Evolutionary conservation across 2,113 vertebrate species (phyloP), one percentile per base, ranked within the genome.

Genomic region (Mastomys coucha): DNA sequence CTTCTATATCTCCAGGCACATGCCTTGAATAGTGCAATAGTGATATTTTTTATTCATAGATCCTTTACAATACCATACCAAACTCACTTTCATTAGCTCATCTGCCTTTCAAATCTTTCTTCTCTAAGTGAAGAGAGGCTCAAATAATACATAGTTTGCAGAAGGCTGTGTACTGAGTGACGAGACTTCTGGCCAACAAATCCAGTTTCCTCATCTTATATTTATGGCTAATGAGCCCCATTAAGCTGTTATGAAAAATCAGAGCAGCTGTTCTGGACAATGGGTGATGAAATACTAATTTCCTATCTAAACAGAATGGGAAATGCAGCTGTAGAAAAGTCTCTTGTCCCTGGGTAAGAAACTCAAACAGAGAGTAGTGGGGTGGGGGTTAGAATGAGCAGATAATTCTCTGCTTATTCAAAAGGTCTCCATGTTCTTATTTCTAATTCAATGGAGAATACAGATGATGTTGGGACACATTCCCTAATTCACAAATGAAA

Each of bases 31-130:
- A 28, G 16, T 36, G 84, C n/a, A 56, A 39, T 7, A 92, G n/a
- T 5, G 85, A 72, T 2, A 56, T 1, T 20, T 87, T 88, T 88
- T 58, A 24, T 73, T 10, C 63, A 70, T 85, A 60, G 26, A 28
- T 60, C 24, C 17, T 69, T 77, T 92, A 33, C 1, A 60, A 69
- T 92, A 36, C 90, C 49, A 72, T 88, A 89, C 51, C 28, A 24
- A 5, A 72, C 53, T 58, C 60, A 72, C 36, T n/a, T 58, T 45
- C 39, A 42, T 76, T 73, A 95, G 67, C 5, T 91, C 65, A 88
- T 39, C 69, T 93, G 67, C 72, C 73, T 67, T 84, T 95, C 67
- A 87, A 73, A 86, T 20, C n/a, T 91, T 56, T 88, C 89, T 88
- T 70, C 45, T 42, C n/a, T 63, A 82, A 84, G 36, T 70, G 24